These are phyloP conservation scores for Hemicentrotus pulcherrimus DNA, from an alignment of 35 echinoderm and acorn worm genomes.

Conservation along the genomic window DNA sequence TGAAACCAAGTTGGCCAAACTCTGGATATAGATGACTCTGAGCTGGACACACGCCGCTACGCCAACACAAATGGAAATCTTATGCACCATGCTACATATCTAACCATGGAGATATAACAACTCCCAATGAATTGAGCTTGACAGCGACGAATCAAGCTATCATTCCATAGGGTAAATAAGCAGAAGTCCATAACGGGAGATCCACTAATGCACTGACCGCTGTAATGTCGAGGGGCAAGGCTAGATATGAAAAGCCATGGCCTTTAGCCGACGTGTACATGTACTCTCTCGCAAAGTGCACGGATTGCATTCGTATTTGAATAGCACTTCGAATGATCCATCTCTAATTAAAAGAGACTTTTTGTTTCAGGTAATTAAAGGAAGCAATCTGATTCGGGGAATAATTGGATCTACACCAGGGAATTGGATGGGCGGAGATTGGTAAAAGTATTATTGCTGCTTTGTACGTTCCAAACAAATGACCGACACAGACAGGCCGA, in stretches of 20 bases:
- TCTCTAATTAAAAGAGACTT: neutral
- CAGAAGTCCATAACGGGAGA: neutral
- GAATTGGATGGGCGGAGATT: neutral
- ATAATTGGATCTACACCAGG: neutral
- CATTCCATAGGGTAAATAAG: neutral
- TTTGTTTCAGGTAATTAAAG: slow-evolving; percentile 19
- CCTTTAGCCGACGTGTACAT: neutral
- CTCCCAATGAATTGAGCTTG: neutral
- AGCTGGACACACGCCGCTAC: no score
- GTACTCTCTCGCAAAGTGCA: neutral
- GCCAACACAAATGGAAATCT: no score
- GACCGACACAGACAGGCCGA: neutral
- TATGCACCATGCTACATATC: no score
- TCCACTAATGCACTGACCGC: neutral
- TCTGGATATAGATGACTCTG: no score
- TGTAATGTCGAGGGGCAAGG: neutral
- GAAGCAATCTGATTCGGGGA: neutral
- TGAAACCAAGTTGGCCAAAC: no score
- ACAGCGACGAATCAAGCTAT: neutral
- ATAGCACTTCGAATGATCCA: neutral
- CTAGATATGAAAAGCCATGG: neutral
- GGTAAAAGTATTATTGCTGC: neutral
- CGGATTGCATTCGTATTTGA: neutral
- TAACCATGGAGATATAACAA: no score
- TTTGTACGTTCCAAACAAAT: neutral